These are phyloP conservation scores for Tortricodes alternella DNA, from an alignment of 2,888 invertebrate genomes.

Conservation along the genomic window DNA sequence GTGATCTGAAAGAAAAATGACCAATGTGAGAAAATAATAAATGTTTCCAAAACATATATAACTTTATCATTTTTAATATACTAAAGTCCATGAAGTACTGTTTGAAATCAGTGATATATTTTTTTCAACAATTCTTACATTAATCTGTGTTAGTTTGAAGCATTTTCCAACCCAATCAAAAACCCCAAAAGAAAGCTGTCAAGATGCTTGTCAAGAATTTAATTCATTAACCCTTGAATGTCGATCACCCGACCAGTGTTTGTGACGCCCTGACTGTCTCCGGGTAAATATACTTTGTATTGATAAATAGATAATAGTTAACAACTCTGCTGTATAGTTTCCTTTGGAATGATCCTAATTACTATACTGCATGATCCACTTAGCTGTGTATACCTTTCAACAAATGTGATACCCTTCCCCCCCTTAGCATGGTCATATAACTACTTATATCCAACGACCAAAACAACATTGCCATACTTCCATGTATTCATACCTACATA, in stretches of 20 bases:
- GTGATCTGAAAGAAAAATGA: slow-evolving; percentile 71
- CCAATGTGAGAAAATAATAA: slow-evolving; percentile 79
- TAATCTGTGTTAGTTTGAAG: slow-evolving; percentile 21
- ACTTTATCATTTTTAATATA: slow-evolving; percentile 52
- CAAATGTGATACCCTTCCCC: slow-evolving; percentile 49
- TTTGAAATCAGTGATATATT: slow-evolving; percentile 20
- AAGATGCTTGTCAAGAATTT: slow-evolving; percentile 77
- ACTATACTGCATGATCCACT: slow-evolving; percentile 69
- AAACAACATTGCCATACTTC: slow-evolving; percentile 18
- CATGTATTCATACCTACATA: slow-evolving; percentile 25
- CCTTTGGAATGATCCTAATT: slow-evolving; percentile 79
- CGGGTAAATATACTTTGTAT: slow-evolving; percentile 80
- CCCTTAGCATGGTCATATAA: slow-evolving; percentile 63
- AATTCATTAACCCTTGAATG: slow-evolving; percentile 62
- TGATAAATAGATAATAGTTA: slow-evolving; percentile 68
- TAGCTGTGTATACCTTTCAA: slow-evolving; percentile 62
- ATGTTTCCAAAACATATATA: slow-evolving; percentile 69
- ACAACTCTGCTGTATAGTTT: slow-evolving; percentile 71
- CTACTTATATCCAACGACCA: slow-evolving; percentile 9
- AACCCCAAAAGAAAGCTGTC: slow-evolving; percentile 74
- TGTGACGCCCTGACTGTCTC: slow-evolving; percentile 78
- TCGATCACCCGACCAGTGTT: slow-evolving; percentile 70
- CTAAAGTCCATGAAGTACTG: slow-evolving; percentile 45
- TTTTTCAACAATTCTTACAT: not conserved
- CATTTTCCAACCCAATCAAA: slow-evolving; percentile 6